Conservation (phyloP, 2,888 invertebrate species). For the Dryobota labecula region DNA sequence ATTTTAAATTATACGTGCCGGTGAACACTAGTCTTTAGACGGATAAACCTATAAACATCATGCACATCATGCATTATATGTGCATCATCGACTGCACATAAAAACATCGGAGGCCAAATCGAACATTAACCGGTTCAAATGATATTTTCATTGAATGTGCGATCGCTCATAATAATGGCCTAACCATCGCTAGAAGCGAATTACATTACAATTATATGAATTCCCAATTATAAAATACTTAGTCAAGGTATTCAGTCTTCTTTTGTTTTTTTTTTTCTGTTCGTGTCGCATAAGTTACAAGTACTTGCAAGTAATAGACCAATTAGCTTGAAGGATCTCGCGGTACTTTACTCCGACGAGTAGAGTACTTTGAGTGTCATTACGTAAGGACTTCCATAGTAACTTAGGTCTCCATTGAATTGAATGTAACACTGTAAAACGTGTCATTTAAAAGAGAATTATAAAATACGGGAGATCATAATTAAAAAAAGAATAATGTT, state of each 20-base stretch:
- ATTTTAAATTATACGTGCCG: slow-evolving; percentile 20
- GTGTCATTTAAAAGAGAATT: neutral
- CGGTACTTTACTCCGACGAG: slow-evolving; percentile 24
- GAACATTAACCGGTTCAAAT: slow-evolving; percentile 69
- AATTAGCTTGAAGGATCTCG: slow-evolving; percentile 62
- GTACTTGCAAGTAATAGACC: slow-evolving; percentile 56
- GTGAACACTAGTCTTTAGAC: slow-evolving; percentile 34
- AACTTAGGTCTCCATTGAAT: neutral
- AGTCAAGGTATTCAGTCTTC: slow-evolving; percentile 41
- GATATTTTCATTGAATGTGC: slow-evolving; percentile 65
- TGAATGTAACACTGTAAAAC: neutral
- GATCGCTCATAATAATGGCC: slow-evolving; percentile 60
- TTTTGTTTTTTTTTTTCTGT: slow-evolving; percentile 51
- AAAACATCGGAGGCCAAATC: slow-evolving; percentile 69
- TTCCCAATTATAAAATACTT: slow-evolving; percentile 51
- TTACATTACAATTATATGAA: slow-evolving; percentile 62
- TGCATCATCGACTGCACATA: slow-evolving; percentile 59
- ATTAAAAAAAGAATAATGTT: neutral
- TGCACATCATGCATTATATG: no score
- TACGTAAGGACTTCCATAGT: slow-evolving; percentile 24
- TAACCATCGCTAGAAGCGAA: slow-evolving; percentile 61
- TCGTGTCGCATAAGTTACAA: slow-evolving; percentile 42
- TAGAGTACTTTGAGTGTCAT: slow-evolving; percentile 21
- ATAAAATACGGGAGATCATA: neutral
- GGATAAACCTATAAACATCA: slow-evolving; percentile 46